Conservation (phyloP, 2,797 vertebrate species). For the Mus caroli region DNA sequence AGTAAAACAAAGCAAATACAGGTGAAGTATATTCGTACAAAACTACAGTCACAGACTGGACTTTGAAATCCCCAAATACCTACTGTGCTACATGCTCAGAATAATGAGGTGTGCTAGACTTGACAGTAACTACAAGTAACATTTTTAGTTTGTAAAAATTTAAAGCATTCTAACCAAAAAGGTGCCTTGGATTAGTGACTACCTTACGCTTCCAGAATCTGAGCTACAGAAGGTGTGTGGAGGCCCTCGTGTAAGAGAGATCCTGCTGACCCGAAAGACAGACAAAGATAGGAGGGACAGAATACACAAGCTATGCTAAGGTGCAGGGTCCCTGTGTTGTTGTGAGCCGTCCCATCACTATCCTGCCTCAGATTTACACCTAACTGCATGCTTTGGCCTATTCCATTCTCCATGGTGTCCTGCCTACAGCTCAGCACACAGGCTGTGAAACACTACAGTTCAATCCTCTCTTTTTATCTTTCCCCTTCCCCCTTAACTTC, state of each 20-base stretch:
- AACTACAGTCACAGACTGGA: background rate
- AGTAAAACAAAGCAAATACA: background rate
- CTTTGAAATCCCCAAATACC: slow-evolving; percentile 19
- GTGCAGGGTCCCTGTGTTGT: background rate
- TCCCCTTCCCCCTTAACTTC: background rate
- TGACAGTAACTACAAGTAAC: background rate
- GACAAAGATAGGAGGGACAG: background rate
- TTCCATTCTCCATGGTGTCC: background rate
- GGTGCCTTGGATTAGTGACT: background rate
- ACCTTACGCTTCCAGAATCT: background rate
- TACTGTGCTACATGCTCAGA: background rate
- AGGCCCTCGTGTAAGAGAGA: background rate
- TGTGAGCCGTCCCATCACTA: background rate
- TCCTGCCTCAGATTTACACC: background rate
- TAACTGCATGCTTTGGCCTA: background rate
- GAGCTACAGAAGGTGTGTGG: background rate
- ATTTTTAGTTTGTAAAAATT: background rate
- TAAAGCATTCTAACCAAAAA: background rate
- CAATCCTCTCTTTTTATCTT: background rate
- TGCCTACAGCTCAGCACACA: background rate
- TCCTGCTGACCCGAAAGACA: background rate
- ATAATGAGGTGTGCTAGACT: background rate
- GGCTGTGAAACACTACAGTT: background rate
- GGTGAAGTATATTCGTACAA: slow-evolving; percentile 3
- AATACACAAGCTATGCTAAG: background rate